Conservation (phyloP, 2,797 vertebrate species). For the Cryptoblepharus egeriae region DNA sequence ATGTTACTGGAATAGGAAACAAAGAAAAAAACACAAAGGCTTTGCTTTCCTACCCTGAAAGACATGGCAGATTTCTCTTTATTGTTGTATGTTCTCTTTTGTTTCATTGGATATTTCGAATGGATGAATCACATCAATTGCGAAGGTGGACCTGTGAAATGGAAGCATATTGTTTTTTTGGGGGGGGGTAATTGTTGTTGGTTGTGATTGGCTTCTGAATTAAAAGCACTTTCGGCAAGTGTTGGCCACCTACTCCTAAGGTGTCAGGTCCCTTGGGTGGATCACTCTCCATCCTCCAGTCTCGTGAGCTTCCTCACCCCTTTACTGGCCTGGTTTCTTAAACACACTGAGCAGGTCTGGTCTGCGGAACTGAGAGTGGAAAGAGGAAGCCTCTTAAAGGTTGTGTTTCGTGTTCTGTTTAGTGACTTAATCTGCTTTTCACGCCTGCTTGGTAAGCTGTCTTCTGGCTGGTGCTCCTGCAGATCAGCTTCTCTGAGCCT, state of each 20-base stretch:
- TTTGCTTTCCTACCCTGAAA: background rate
- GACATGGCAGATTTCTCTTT: background rate
- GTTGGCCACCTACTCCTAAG: too few relatives aligned
- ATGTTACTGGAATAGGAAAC: background rate
- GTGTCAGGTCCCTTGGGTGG: too few relatives aligned
- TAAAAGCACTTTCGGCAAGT: constrained; percentile 11
- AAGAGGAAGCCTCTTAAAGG: background rate
- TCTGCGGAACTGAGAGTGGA: background rate
- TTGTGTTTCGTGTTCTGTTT: background rate
- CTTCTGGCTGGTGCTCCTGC: background rate
- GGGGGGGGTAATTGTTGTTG: constrained; percentile 27
- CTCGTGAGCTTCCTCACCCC: too few relatives aligned
- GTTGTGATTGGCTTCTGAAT: constrained; percentile 25
- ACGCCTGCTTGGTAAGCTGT: background rate
- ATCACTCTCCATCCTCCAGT: too few relatives aligned
- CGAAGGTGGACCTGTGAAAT: background rate
- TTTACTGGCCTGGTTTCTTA: too few relatives aligned
- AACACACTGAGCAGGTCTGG: background rate
- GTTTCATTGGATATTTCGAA: background rate
- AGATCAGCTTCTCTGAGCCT: background rate
- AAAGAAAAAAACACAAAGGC: too few relatives aligned
- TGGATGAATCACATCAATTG: too few relatives aligned
- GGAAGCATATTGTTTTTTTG: background rate
- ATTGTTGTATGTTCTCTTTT: background rate
- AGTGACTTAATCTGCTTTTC: background rate